These are phyloP conservation scores for Hystrix cristata DNA, from an alignment of 2,113 vertebrate genomes.

Conservation along the genomic window DNA sequence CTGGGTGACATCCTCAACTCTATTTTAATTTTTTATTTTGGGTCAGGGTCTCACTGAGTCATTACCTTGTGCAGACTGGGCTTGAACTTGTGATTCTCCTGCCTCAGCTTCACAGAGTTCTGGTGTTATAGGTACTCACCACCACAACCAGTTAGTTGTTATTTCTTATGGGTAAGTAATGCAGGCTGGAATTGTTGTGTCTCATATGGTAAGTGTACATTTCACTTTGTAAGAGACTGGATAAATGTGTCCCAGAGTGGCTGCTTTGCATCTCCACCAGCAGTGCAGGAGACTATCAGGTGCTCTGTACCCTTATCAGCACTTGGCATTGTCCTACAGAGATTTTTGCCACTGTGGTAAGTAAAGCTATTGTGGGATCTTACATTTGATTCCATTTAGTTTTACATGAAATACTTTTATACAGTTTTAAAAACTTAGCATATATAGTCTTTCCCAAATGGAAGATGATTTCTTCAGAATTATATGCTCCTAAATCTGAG, in stretches of 20 bases:
- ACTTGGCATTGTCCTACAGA: neutral
- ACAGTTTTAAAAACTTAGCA: neutral
- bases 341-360: neutral
- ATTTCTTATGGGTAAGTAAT: neutral
- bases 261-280: neutral
- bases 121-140: neutral
- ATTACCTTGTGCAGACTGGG: neutral
- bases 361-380: neutral
- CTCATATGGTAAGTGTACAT: neutral
- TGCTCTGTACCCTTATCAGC: neutral
- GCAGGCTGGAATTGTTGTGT: neutral
- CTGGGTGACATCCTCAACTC: neutral
- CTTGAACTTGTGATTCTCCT: neutral
- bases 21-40: neutral
- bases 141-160: neutral
- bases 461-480: neutral
- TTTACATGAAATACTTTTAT: neutral
- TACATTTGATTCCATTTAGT: neutral
- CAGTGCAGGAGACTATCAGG: neutral
- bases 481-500: neutral
- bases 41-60: neutral
- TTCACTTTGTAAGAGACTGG: neutral
- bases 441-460: neutral
- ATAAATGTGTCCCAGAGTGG: neutral
- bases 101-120: neutral